Base-by-base conservation (phyloP, 2,797 vertebrate species). In the Streptopelia turtur region DNA sequence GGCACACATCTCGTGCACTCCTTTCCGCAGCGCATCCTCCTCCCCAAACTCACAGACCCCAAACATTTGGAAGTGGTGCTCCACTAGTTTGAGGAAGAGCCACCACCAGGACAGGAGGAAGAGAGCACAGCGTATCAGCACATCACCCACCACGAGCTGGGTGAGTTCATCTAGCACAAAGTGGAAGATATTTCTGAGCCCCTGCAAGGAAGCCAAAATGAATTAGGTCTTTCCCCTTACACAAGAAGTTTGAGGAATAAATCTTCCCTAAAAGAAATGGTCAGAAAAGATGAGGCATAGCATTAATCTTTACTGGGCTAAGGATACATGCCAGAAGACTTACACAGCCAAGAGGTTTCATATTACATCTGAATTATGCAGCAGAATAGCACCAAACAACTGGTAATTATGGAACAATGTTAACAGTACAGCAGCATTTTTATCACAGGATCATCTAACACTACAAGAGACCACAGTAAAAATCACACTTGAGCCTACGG, bases 331-430 rank as follows among this genome's bases (percentile, higher is more conserved):
- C 61, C 56, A 91, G 71, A 45, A 91, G 53, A 80, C 59, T 91
- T 77, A 81, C 74, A 92, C 61, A 69, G 89, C 61, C 91, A 86
- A 95, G 70, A 76, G 41, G 72, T 57, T 95, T 94, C 77, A 56
- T 41, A 90, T 63, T 85, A 81, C 79, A 83, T 52, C 63, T 94
- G 69, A 95, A 93, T 76, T 94, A 96, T 64, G 87, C 59, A 95
- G 77, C 66, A 91, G 65, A 96, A 96, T 37, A 94, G 79, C 69
- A 94, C 11, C 0, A 0, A 96, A 89, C 57, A 89, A 94, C 57
- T 86, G 72, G 72, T 81, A 93, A 90, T 90, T 93, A 88, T 66
- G 43, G 55, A 86, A 84, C 66, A 79, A 82, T 25, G 55, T 94
- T 79, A 94, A 92, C 10, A 74, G 53, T 50, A 85, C 39, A 87